Evolutionary conservation across 2,113 vertebrate genomes (phyloP).

Genomic region (Vimba vimba): DNA sequence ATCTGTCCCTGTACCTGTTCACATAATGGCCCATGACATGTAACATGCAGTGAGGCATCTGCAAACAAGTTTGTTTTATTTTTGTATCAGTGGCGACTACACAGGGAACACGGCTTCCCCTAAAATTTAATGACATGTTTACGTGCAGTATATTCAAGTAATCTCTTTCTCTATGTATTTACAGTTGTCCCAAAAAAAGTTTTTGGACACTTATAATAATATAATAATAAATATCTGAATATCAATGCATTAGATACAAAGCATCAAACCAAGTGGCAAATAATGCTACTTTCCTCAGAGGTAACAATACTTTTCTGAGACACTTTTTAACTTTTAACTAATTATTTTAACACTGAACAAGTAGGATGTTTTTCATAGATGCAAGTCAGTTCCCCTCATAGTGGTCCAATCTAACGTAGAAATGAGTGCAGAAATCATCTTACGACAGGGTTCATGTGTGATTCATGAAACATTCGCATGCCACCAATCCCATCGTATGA

Average conservation of each 20-base stretch:
- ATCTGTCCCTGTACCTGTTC: neutral
- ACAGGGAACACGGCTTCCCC: neutral
- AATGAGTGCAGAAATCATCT: too few species aligned
- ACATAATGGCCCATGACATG: too few species aligned
- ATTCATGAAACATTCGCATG: too few species aligned
- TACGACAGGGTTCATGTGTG: too few species aligned
- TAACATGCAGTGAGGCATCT: neutral
- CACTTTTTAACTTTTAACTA: neutral
- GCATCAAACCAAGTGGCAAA: neutral
- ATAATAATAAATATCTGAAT: neutral
- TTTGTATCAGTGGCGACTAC: neutral
- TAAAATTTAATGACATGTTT: neutral
- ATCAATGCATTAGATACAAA: neutral
- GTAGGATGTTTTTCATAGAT: neutral
- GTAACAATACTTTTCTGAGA: neutral
- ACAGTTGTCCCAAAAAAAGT: neutral
- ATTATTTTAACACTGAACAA: too few species aligned
- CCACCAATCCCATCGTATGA: too few species aligned
- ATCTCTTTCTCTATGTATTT: neutral
- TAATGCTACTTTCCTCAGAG: neutral
- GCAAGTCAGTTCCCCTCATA: neutral
- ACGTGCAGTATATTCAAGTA: neutral
- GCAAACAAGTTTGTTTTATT: neutral
- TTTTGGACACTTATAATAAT: neutral
- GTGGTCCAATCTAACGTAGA: neutral